Evolutionary conservation across 2,888 invertebrate species (phyloP).

Genomic region (Lithodes maja): DNA sequence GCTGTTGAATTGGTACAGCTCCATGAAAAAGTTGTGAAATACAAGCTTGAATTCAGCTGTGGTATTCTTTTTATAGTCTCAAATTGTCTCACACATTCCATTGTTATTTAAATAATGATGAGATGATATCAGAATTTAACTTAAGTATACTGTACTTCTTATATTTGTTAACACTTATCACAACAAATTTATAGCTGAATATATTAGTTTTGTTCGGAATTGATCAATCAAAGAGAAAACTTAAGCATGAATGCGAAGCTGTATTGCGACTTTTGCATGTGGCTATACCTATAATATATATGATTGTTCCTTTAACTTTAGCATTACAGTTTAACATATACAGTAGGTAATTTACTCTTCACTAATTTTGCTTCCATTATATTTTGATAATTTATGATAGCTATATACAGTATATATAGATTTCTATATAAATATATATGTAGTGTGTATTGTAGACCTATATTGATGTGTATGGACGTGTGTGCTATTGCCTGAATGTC

Average conservation of each 20-base stretch:
- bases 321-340: background rate
- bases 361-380: constrained; percentile 13
- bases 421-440: background rate
- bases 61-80: no score
- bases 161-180: no score
- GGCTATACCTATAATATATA: background rate
- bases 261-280: background rate
- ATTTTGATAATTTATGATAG: constrained; percentile 13
- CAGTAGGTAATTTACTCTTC: background rate
- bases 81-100: no score
- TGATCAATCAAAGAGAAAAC: no score
- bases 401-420: constrained; percentile 2
- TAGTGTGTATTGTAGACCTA: background rate
- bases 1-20: background rate
- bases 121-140: no score
- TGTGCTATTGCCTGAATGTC: background rate
- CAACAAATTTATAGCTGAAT: no score
- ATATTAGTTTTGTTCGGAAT: no score
- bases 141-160: no score
- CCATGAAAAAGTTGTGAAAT: no score
- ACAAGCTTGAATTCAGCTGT: no score
- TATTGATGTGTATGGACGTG: background rate
- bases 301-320: background rate
- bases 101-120: no score
- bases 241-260: no score